Evolutionary conservation across 1,140 invertebrate genomes (phyloP).

Genomic region (Drosophila setifemur): DNA sequence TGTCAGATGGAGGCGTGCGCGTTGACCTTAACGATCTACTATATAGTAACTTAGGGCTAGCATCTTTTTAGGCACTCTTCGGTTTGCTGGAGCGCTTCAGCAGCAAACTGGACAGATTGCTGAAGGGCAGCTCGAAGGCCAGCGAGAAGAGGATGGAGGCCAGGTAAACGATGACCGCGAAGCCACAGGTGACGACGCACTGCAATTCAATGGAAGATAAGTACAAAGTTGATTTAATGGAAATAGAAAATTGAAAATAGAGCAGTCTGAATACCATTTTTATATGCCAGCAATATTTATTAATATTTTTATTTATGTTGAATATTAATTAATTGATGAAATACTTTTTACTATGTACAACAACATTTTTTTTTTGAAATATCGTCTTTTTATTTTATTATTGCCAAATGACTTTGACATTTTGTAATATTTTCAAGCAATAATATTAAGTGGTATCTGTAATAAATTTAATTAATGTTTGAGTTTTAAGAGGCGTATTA

Average conservation of each 20-base stretch:
- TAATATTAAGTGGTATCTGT: no score
- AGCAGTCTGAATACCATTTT: no score
- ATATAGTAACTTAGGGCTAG: conserved; percentile 50
- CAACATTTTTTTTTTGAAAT: not conserved
- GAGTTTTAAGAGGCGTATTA: no score
- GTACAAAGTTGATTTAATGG: no score
- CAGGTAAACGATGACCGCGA: conserved; percentile 78
- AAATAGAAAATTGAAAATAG: no score
- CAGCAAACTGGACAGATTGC: conserved; percentile 73
- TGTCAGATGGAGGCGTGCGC: conserved; percentile 59
- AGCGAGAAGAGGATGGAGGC: conserved; percentile 75
- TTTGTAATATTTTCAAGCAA: no score
- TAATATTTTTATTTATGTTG: no score
- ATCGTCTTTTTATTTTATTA: no score
- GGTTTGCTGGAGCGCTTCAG: conserved; percentile 35
- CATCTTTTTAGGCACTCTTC: conserved; percentile 64
- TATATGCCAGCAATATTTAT: no score
- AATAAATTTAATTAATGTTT: no score
- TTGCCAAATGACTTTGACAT: no score
- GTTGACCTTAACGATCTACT: conserved; percentile 23
- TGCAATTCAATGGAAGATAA: conserved; percentile 25
- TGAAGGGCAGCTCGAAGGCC: conserved; percentile 78
- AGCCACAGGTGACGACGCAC: conserved; percentile 74
- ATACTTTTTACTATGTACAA: no score
- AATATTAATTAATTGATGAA: not conserved